Percentiles rank a stretch among this genome's conserved stretches.
These are phyloP conservation scores for Megalonaias nervosa DNA, from an alignment of 1,140 invertebrate genomes.

Conservation along the genomic window DNA sequence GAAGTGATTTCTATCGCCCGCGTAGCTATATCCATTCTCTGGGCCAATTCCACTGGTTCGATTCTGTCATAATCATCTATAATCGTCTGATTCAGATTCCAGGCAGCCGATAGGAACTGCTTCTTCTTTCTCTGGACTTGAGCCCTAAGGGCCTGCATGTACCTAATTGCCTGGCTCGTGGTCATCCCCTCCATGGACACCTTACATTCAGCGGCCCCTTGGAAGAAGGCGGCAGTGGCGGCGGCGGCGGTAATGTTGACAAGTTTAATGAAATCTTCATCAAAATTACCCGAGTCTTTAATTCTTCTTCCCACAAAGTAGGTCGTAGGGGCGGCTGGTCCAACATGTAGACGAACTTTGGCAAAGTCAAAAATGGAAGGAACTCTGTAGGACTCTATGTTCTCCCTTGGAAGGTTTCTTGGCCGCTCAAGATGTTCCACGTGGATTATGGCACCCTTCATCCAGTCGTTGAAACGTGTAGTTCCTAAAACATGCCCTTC, in stretches of 20 bases:
- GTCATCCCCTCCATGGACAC: conserved; percentile 32
- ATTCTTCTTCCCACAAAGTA: background rate
- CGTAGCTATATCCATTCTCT: conserved; percentile 48
- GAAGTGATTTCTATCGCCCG: conserved; percentile 49
- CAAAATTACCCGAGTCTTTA: conserved; percentile 23
- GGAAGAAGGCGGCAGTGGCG: conserved; percentile 47
- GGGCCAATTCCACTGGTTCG: conserved; percentile 11
- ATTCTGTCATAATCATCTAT: conserved; percentile 40
- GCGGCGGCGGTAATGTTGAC: conserved; percentile 23
- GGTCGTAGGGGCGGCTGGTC: no score
- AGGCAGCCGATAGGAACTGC: conserved; percentile 53
- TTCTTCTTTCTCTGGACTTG: conserved; percentile 45
- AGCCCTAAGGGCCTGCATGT: conserved; percentile 26
- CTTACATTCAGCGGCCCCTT: conserved; percentile 44
- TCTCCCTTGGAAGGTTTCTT: conserved; percentile 36
- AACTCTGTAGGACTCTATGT: background rate
- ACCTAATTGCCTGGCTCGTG: conserved; percentile 46
- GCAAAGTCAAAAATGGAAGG: conserved; percentile 27
- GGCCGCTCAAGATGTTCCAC: conserved; percentile 56
- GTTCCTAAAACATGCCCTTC: conserved; percentile 46
- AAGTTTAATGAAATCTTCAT: conserved; percentile 51
- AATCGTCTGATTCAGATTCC: conserved; percentile 52
- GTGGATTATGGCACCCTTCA: conserved; percentile 54
- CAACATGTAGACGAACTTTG: conserved; percentile 24
- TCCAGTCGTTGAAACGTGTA: conserved; percentile 50